phyloP scores from a whole-genome alignment of 2,888 invertebrate species.

The Chesias legatella region DNA sequence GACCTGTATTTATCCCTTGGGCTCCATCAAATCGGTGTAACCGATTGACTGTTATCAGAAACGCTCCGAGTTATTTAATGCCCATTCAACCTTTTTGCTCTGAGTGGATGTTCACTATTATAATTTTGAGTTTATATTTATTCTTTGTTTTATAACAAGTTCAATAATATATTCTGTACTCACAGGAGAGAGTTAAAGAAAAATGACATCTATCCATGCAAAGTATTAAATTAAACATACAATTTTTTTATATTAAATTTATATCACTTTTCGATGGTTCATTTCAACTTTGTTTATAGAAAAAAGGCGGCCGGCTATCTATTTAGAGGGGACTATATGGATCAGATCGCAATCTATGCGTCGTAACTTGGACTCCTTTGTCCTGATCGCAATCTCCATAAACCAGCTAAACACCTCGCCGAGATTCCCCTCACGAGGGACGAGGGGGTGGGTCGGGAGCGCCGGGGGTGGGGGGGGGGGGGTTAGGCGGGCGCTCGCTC shows the following conservation, averaged over 20 bases:
- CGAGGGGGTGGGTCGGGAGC: constrained; percentile 32
- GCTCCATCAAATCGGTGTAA: constrained; percentile 20
- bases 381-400: constrained; percentile 78
- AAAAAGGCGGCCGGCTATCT: constrained; percentile 42
- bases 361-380: constrained; percentile 71
- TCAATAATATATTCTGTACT: no score
- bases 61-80: constrained; percentile 22
- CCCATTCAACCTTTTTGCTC: constrained; percentile 14
- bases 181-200: no score
- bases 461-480: constrained; percentile 27
- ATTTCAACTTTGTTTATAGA: constrained; percentile 42
- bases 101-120: constrained; percentile 4
- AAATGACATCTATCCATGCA: no score
- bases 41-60: constrained; percentile 25
- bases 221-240: no score
- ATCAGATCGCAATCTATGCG: constrained; percentile 66
- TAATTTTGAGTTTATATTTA: background rate
- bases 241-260: no score
- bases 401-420: constrained; percentile 76
- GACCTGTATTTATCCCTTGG: constrained; percentile 25
- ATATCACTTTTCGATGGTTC: constrained; percentile 19
- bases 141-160: background rate
- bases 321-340: constrained; percentile 52
- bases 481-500: constrained; percentile 20
- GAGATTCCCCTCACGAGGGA: constrained; percentile 56